These are phyloP conservation scores for Smithornis capensis DNA, from an alignment of 2,113 vertebrate species.

Conservation along the genomic window DNA sequence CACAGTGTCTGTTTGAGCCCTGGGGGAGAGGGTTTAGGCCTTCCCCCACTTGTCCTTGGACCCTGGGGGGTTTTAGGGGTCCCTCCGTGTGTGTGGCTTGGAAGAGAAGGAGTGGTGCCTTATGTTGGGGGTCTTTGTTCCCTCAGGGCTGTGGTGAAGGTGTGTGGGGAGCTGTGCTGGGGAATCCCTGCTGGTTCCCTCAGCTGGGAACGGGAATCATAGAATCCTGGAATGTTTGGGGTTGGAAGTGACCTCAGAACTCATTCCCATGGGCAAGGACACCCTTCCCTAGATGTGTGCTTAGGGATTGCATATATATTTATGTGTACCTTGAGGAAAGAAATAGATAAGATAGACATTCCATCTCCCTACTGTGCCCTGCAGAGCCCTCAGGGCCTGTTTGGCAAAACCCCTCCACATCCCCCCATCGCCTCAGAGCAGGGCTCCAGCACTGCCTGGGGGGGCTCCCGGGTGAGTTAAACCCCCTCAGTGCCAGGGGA, in stretches of 20 bases:
- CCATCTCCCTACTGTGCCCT: not conserved
- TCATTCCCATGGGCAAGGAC: rapidly evolving
- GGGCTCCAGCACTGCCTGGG: rapidly evolving
- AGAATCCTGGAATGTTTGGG: not conserved
- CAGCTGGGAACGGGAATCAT: rapidly evolving
- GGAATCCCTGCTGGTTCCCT: rapidly evolving
- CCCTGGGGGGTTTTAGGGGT: not conserved
- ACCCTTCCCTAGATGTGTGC: no score
- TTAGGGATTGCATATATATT: rapidly evolving
- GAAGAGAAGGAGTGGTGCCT: rapidly evolving
- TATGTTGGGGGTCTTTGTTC: not conserved
- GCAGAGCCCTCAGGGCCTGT: rapidly evolving
- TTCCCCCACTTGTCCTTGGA: not conserved
- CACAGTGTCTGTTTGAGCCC: not conserved
- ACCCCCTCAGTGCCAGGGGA: rapidly evolving
- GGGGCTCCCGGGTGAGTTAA: rapidly evolving
- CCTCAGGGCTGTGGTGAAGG: rapidly evolving
- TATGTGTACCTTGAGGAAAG: rapidly evolving
- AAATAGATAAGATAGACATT: rapidly evolving
- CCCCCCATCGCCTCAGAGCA: rapidly evolving
- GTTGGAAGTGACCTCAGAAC: not conserved
- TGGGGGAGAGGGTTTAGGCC: not conserved
- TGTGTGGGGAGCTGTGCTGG: rapidly evolving
- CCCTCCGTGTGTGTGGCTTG: not conserved
- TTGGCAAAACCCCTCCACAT: rapidly evolving